Evolutionary conservation across 2,888 invertebrate genomes (phyloP).

Genomic region (Encarsia formosa): DNA sequence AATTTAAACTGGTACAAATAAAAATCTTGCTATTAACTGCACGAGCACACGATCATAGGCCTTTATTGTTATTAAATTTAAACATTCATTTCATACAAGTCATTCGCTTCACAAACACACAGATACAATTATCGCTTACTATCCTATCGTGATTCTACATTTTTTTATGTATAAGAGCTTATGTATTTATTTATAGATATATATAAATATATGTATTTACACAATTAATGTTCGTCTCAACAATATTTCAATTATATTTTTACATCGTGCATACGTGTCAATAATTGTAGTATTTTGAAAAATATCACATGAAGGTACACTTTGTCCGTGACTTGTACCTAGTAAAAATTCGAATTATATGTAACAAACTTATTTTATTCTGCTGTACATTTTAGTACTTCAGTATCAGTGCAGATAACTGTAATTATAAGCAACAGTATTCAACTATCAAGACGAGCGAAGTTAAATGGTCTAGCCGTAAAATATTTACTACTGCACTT

Average conservation of each 20-base stretch:
- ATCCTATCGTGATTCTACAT: slow-evolving; percentile 1
- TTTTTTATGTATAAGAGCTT: slow-evolving; percentile 4
- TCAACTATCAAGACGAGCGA: slow-evolving; percentile 2
- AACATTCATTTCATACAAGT: too few relatives aligned
- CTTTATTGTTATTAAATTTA: not conserved
- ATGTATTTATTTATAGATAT: slow-evolving; percentile 12
- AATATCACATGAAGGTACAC: slow-evolving; percentile 21
- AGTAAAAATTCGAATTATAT: slow-evolving; percentile 13
- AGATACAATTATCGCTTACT: too few relatives aligned
- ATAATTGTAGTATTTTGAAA: slow-evolving; percentile 11
- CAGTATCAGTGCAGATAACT: slow-evolving; percentile 6
- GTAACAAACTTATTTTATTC: slow-evolving; percentile 16
- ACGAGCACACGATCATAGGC: slow-evolving; percentile 17
- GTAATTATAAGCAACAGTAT: slow-evolving; percentile 7
- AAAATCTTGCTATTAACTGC: slow-evolving; percentile 5
- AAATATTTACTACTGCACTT: slow-evolving; percentile 14
- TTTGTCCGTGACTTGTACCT: not conserved
- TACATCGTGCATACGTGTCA: slow-evolving; percentile 1
- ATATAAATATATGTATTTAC: slow-evolving; percentile 14
- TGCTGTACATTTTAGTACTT: slow-evolving; percentile 15
- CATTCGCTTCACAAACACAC: too few relatives aligned
- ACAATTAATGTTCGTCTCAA: slow-evolving; percentile 13
- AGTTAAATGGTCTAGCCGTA: slow-evolving; percentile 14
- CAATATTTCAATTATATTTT: slow-evolving; percentile 15
- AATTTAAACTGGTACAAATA: slow-evolving; percentile 5